Evolutionary conservation across 2,113 vertebrate species (phyloP), one percentile per base, ranked within the genome.

Genomic region (Stercorarius parasiticus): DNA sequence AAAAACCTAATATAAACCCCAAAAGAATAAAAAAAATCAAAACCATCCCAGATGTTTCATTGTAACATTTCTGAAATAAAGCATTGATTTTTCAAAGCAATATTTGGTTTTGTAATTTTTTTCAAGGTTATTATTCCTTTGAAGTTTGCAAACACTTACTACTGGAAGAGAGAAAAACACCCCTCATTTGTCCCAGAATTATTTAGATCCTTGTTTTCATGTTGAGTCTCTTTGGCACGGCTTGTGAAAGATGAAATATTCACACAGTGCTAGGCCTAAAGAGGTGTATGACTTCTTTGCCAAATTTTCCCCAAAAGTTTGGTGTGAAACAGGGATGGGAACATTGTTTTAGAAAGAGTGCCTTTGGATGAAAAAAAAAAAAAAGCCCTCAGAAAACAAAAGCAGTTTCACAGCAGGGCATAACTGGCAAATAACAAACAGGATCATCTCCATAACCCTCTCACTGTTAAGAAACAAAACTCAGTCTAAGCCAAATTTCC

Each of bases 241-340:
- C 71, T 92, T 95, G 52, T 65, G 74, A 69, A 91, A 94, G 88
- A 74, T 22, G 5, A 91, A 96, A 85, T 56, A 73, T 80, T 95
- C 67, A 95, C 70, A 76, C 34, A 87, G 52, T 13, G 25, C 56
- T 71, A 74, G 69, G 45, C 55, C 61, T 72, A 82, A 93, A 36
- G 21, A 79, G 52, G 62, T 82, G 34, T 30, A 32, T 26, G 79
- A 64, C 56, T 95, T 84, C 56, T 95, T 84, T 72, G 90, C 34
- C 78, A 94, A 74, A 89, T 30, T 71, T 76, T 55, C 56, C n/a
- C 61, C 34, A 34, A 36, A 47, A 65, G 17, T 77, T 90, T 77
- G 27, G 26, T 59, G 38, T 49, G 73, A 77, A 90, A 58, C 47
- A 52, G 65, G 19, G 23, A 56, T 32, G 84, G 52, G 61, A 93